A percentile compares a stretch with the other conserved stretches of the same genome.
phyloP scores from a whole-genome alignment of 1,140 invertebrate species.

The Ceratina japonica region DNA sequence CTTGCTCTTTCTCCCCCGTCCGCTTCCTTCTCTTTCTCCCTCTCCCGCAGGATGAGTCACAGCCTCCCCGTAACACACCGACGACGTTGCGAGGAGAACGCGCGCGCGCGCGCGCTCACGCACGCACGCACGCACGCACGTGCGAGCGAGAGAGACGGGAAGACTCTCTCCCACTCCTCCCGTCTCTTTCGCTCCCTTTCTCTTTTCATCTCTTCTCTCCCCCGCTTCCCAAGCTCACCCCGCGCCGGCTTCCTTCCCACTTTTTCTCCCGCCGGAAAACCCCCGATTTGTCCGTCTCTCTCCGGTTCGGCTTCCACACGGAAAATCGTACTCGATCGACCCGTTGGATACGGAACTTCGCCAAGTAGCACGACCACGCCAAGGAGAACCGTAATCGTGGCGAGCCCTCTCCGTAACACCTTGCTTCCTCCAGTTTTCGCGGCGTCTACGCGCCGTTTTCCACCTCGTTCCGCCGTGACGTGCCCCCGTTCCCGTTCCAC shows the following conservation, averaged over 20 bases:
- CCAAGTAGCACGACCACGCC: constrained; percentile 34
- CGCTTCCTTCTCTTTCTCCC: constrained; percentile 55
- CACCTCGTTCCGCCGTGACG: constrained; percentile 31
- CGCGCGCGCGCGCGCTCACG: constrained; percentile 50
- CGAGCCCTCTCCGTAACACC: constrained; percentile 15
- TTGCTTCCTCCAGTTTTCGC: constrained; percentile 67
- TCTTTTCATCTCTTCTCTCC: background rate
- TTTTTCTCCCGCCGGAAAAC: too few relatives aligned
- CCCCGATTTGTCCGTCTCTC: background rate
- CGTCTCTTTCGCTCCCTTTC: background rate
- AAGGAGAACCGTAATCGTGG: background rate
- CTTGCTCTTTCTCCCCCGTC: constrained; percentile 17
- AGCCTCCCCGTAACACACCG: constrained; percentile 73
- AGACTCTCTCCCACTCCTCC: background rate
- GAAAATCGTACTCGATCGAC: constrained; percentile 73
- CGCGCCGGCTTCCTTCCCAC: too few relatives aligned
- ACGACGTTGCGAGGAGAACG: constrained; percentile 33
- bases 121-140: constrained; percentile 47
- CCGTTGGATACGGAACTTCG: constrained; percentile 59
- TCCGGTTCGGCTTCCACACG: constrained; percentile 47
- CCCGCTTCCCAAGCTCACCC: background rate
- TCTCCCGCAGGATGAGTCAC: constrained; percentile 79
- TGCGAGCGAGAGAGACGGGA: background rate
- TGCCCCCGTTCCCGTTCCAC: background rate
- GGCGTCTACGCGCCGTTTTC: constrained; percentile 45